A percentile compares a stretch with the other conserved stretches of the same genome.
Conservation (phyloP, 2,113 vertebrate species). For the Scomber scombrus region DNA sequence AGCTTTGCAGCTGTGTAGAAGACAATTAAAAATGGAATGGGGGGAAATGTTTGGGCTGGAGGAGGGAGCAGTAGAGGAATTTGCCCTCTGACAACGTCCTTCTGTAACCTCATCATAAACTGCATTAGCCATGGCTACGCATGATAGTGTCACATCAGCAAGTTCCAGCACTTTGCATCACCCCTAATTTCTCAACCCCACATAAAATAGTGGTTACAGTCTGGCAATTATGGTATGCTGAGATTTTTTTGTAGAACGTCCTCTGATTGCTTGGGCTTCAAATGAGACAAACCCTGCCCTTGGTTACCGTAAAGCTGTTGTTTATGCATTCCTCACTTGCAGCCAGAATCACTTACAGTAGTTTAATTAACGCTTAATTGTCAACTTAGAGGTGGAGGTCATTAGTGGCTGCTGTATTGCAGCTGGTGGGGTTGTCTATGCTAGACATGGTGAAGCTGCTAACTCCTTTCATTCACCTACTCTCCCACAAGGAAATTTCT, state of each 20-base stretch:
- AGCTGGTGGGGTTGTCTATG: conserved; percentile 38
- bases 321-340: conserved; percentile 64
- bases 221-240: conserved; percentile 56
- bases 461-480: conserved; percentile 33
- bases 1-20: conserved; percentile 79
- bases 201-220: conserved; percentile 65
- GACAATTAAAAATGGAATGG: conserved; percentile 74
- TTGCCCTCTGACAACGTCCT: conserved; percentile 67
- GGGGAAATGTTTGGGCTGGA: conserved; percentile 43
- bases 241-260: conserved; percentile 49
- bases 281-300: conserved; percentile 52
- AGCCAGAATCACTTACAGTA: conserved; percentile 62
- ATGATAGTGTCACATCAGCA: conserved; percentile 69
- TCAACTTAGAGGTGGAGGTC: conserved; percentile 34
- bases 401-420: conserved; percentile 59
- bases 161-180: conserved; percentile 58
- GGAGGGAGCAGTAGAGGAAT: conserved; percentile 58
- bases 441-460: conserved; percentile 28
- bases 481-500: conserved; percentile 21
- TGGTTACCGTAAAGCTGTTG: conserved; percentile 39
- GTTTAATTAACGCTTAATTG: conserved; percentile 75
- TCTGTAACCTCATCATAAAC: conserved; percentile 71
- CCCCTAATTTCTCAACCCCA: conserved; percentile 58
- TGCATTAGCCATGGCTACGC: conserved; percentile 39
- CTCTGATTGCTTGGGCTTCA: conserved; percentile 68